Evolutionary conservation across 2,113 vertebrate genomes (phyloP).

Genomic region (Paradoxurus hermaphroditus): DNA sequence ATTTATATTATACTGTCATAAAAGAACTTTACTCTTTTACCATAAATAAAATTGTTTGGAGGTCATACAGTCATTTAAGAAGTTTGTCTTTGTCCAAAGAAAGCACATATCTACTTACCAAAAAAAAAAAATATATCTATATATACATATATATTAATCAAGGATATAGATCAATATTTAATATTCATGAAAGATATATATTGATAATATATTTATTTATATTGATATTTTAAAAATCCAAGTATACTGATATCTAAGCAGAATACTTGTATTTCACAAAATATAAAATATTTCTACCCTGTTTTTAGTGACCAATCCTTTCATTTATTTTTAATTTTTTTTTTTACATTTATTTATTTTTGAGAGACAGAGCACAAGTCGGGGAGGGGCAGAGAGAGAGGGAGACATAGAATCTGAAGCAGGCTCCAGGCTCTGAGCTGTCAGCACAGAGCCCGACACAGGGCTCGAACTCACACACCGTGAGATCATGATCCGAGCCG

Average conservation of each 20-base stretch:
- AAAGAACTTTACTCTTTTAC: neutral
- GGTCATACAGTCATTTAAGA: neutral
- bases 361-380: too few relatives aligned
- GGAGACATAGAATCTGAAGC: too few relatives aligned
- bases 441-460: too few relatives aligned
- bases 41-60: neutral
- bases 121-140: neutral
- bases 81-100: neutral
- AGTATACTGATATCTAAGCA: constrained; percentile 10
- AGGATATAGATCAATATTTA: neutral
- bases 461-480: too few relatives aligned
- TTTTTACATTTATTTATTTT: too few relatives aligned
- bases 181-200: neutral
- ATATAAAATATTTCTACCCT: neutral
- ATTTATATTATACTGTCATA: neutral
- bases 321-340: too few relatives aligned
- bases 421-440: too few relatives aligned
- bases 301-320: neutral
- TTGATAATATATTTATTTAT: neutral
- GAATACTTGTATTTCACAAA: neutral
- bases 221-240: neutral
- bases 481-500: too few relatives aligned
- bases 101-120: neutral
- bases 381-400: too few relatives aligned
- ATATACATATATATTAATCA: too few relatives aligned